Base-by-base conservation (phyloP, 2,113 vertebrate genomes). In the Grammomys surdaster region DNA sequence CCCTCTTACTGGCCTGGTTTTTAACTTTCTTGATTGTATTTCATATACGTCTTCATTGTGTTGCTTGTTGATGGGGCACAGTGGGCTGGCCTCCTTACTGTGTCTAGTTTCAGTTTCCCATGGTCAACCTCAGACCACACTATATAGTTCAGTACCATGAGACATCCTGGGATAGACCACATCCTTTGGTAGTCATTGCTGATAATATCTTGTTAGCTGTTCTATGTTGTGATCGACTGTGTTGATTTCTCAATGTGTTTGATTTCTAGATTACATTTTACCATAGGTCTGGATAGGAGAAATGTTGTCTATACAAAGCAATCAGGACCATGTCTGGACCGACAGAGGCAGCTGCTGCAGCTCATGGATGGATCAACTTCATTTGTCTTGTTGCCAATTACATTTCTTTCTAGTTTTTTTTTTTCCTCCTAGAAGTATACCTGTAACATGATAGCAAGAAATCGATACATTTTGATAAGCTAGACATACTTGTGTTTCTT, bases 11-110 rank as follows among this genome's bases (percentile, higher is more conserved):
- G 82, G 60, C 82, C 40, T 65, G 26, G 24, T 31, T 63, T 85
- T 19, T 31, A 63, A 63, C 90, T 93, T 92, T 85, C 60, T 75
- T 85, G 84, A 72, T 28, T 84, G 43, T 12, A 56, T 81, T 95
- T 90, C 78, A 2, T 90, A 0, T 90, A 31, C 88, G 26, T 36
- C 20, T 36, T 70, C 63, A 51, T 77, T 56, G 48, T 88, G 60
- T 86, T 75, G 9, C 82, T 86, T 75, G 9, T 13, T 56, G 16
- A 28, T 65, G 40, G 11, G 60, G 1, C 36, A 26, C 20, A 14
- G 78, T 24, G 36, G 78, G 54, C 22, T 2, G 78, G 54, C 22
- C 10, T 65, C 40, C 43, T 85, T 51, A 24, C 12, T 36, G 31
- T 54, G 36, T 12, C 28, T 46, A n/a, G 4, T 40, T 88, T 69